Base-by-base conservation (phyloP, 1,140 invertebrate genomes). In the Polypedilum pembai region DNA sequence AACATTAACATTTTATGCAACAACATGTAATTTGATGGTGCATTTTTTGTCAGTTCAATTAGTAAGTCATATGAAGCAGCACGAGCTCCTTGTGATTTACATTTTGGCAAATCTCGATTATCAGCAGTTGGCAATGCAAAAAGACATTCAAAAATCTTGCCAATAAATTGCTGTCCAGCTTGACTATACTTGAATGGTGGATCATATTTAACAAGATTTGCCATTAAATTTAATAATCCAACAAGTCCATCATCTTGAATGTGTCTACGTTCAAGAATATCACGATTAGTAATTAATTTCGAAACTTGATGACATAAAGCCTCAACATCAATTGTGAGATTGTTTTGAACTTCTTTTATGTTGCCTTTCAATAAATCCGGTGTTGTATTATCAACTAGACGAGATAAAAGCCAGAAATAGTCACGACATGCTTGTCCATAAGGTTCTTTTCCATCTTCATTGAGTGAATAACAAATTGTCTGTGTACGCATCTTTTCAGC, bases 371-470 rank as follows among this genome's bases (percentile, higher is more conserved):
- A 87, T 75, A 91, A 86, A 77, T 94, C 92, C 75, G 90, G 88
- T 0, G 92, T 91, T 7, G 95, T 80, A 7, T 90, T 91, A 78
- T 97, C 94, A 4, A 97, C 90, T 7, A 97, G 84, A 17, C 93
- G 86, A 78, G 94, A 94, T 1, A 95, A 85, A 0, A 97, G 83
- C 94, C 94, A 96, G 80, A 97, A 96, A 82, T 96, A 98, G 81
- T 98, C 95, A 20, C 94, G 83, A 82, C 94, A 96, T 5, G 94
- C 94, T 5, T 94, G 94, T 1, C 94, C 94, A 80, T 94, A 96
- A 0, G 94, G 92, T 79, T 96, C 94, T 79, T 96, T 96, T 2
- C 92, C 91, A 79, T 94, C 92, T 78, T 95, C 92, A 0, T 88
- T 81, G 0, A 84, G 82, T 56, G 87, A 82, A 76, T 87, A 86